Percentiles rank a stretch among this genome's conserved stretches.
phyloP scores from a whole-genome alignment of 2,888 invertebrate genomes.

The Boloria selene region DNA sequence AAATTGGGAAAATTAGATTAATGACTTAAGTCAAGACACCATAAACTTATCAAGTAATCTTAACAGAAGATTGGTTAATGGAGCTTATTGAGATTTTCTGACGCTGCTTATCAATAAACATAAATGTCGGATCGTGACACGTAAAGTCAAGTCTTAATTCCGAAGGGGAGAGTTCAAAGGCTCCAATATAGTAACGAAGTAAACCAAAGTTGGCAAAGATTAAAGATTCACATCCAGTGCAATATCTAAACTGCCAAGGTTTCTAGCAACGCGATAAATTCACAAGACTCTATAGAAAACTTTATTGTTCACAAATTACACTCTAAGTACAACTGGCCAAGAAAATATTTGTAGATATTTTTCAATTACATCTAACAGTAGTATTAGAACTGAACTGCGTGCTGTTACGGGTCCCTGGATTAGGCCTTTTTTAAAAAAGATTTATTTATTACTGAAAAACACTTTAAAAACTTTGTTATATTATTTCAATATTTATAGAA shows the following conservation, averaged over 20 bases:
- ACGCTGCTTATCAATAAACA: slow-evolving; percentile 75
- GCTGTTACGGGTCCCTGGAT: no score
- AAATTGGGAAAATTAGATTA: neutral
- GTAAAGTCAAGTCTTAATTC: slow-evolving; percentile 64
- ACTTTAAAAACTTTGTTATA: no score
- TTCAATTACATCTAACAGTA: no score
- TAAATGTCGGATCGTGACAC: slow-evolving; percentile 70
- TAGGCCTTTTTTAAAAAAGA: no score
- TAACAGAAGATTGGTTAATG: slow-evolving; percentile 76
- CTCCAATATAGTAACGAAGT: slow-evolving; percentile 60
- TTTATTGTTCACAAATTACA: neutral
- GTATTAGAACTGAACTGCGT: no score
- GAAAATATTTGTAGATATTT: no score
- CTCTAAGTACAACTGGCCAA: no score
- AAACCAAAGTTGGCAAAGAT: slow-evolving; percentile 53
- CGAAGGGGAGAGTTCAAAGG: slow-evolving; percentile 71
- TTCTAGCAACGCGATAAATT: neutral
- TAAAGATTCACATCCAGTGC: slow-evolving; percentile 29
- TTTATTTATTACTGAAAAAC: no score
- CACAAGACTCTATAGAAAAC: neutral
- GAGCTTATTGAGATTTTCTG: slow-evolving; percentile 72
- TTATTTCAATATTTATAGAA: no score
- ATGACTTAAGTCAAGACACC: slow-evolving; percentile 47
- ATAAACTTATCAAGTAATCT: slow-evolving; percentile 66
- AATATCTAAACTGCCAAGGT: neutral